These are phyloP conservation scores for Coluber constrictor DNA, from an alignment of 2,797 vertebrate species.

Conservation along the genomic window DNA sequence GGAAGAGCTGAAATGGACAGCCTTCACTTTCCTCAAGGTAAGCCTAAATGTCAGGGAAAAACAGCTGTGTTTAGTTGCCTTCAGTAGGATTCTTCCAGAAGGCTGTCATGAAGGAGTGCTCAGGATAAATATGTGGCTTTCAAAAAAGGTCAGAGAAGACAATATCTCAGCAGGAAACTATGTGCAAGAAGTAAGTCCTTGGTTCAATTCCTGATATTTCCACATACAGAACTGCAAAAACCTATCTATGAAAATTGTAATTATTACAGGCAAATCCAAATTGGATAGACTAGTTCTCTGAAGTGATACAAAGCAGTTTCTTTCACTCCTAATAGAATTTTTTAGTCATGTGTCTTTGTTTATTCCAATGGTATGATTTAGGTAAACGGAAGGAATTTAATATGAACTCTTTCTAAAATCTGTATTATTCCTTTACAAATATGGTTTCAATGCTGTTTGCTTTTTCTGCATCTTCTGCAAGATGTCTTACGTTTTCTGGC, in stretches of 20 bases:
- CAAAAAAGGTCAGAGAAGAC: neutral
- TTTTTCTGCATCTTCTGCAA: neutral
- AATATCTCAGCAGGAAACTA: neutral
- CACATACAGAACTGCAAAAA: neutral
- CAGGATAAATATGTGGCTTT: neutral
- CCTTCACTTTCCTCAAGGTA: constrained; percentile 97
- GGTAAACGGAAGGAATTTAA: neutral
- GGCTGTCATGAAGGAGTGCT: neutral
- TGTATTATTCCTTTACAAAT: too few species aligned
- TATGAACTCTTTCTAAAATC: neutral
- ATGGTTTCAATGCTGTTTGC: neutral
- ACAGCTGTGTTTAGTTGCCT: neutral
- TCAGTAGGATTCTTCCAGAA: neutral
- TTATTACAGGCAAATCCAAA: neutral
- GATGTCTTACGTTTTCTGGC: neutral
- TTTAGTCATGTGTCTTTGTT: neutral
- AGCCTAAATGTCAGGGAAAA: neutral
- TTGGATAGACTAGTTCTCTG: neutral
- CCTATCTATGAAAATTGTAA: neutral
- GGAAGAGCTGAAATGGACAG: constrained; percentile 97
- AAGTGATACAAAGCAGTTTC: neutral
- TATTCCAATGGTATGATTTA: neutral
- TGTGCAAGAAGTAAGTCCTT: neutral
- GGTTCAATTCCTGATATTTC: neutral
- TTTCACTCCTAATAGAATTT: neutral